phyloP scores from a whole-genome alignment of 2,888 invertebrate species.

The Tolmerus cingulatus region DNA sequence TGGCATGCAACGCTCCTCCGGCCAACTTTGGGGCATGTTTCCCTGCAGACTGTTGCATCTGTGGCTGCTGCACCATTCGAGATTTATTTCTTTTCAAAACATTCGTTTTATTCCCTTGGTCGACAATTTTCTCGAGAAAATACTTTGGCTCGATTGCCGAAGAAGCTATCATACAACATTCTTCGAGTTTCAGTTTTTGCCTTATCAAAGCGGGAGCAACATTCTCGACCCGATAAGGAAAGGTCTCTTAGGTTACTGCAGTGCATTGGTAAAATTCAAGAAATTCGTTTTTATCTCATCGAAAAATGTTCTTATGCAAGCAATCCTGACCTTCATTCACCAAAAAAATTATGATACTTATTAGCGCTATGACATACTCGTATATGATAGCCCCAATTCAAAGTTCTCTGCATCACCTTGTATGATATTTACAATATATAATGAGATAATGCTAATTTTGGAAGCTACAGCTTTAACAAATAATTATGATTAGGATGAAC shows the following conservation, averaged over 20 bases:
- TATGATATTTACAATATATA: too few relatives aligned
- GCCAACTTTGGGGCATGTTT: background rate
- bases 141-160: background rate
- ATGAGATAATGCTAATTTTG: too few relatives aligned
- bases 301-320: too few relatives aligned
- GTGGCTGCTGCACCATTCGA: background rate
- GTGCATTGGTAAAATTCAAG: background rate
- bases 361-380: too few relatives aligned
- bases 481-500: too few relatives aligned
- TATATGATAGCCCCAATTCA: too few relatives aligned
- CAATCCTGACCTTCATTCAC: too few relatives aligned
- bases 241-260: background rate
- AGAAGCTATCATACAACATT: background rate
- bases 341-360: too few relatives aligned
- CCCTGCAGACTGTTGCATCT: background rate
- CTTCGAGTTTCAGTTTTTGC: background rate
- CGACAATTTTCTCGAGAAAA: background rate
- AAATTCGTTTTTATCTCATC: background rate
- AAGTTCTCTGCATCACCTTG: too few relatives aligned
- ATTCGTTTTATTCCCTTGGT: background rate
- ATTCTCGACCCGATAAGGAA: background rate
- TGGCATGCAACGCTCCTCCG: background rate
- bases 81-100: background rate
- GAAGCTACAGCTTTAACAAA: too few relatives aligned
- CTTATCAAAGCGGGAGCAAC: background rate